These are phyloP conservation scores for Lamellibrachia columna DNA, from an alignment of 2,888 invertebrate genomes.

Conservation along the genomic window DNA sequence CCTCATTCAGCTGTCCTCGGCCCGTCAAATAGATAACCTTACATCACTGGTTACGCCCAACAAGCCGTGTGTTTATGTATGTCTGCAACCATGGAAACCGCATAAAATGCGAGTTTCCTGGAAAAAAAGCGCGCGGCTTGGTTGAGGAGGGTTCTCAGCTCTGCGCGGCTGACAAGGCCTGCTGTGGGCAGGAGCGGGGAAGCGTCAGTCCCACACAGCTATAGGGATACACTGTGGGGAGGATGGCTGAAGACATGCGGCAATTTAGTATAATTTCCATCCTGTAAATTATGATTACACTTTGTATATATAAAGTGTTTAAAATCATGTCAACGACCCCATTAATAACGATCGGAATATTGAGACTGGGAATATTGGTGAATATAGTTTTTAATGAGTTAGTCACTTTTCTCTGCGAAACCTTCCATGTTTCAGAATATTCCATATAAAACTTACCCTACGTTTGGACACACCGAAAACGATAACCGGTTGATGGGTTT, in stretches of 20 bases:
- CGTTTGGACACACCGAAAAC: not conserved
- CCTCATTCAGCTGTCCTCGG: not conserved
- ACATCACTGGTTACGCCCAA: not conserved
- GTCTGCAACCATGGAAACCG: not conserved
- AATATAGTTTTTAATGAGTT: not conserved
- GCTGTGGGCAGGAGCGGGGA: not conserved
- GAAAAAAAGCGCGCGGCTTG: not conserved
- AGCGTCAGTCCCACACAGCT: not conserved
- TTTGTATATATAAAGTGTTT: too few relatives aligned
- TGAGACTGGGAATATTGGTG: not conserved
- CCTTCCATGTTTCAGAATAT: not conserved
- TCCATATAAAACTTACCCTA: not conserved
- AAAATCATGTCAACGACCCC: too few relatives aligned
- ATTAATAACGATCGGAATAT: too few relatives aligned
- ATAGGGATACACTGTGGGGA: not conserved
- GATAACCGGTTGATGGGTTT: not conserved
- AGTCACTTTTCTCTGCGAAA: not conserved
- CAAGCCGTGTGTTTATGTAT: not conserved
- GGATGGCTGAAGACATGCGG: too few relatives aligned
- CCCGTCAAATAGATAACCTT: not conserved
- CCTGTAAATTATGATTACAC: too few relatives aligned
- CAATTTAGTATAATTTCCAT: too few relatives aligned
- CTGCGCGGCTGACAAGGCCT: not conserved
- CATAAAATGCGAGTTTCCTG: conserved; percentile 9
- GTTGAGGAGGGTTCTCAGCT: not conserved